Evolutionary conservation across 1,140 invertebrate genomes (phyloP), one percentile per base, ranked within the genome.

Genomic region (Macrostomum lignano): DNA sequence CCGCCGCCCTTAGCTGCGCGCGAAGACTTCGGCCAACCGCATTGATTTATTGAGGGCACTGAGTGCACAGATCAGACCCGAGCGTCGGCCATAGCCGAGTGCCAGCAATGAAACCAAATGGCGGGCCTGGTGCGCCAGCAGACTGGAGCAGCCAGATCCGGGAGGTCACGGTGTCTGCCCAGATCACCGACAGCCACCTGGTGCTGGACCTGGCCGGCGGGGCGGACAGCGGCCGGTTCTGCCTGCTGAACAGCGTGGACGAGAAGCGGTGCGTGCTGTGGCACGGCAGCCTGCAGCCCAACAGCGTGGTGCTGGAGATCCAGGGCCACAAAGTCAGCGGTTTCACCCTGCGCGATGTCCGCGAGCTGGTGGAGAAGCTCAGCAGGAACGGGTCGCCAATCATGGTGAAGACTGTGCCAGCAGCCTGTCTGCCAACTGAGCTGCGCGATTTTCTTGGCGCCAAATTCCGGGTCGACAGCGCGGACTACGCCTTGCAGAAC

Each of bases 401-500:
- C 10, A 56, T 56, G 41, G 51, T 68, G 11, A 66, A 63, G 46
- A 62, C 62, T 28, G 54, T 65, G 33, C 56, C 57, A 37, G 41
- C 55, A 52, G 63, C 65, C 19, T 38, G 44, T n/a, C 36, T 58
- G 17, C 46, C 51, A 19, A 49, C 56, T 39, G 67, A 69, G 41
- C 46, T 70, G n/a, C 49, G 66, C 13, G 58, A 65, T 35, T 70
- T 66, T 47, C 47, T 70, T 37, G 65, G 63, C 40, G 60, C 61
- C 17, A 45, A 67, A 37, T 70, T 70, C 47, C 62, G 61, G 35
- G 68, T 69, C 47, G 66, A 65, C 23, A 67, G 65, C 10, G 50
- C 65, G 3, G 68, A 70, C 49, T 67, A 70, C 56, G 65, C 69
- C 39, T 52, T 69, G 19, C 69, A 71, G 44, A 67, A 67, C 40